Base-by-base conservation (phyloP, 2,888 invertebrate species). In the Drosophila kanekoi region DNA sequence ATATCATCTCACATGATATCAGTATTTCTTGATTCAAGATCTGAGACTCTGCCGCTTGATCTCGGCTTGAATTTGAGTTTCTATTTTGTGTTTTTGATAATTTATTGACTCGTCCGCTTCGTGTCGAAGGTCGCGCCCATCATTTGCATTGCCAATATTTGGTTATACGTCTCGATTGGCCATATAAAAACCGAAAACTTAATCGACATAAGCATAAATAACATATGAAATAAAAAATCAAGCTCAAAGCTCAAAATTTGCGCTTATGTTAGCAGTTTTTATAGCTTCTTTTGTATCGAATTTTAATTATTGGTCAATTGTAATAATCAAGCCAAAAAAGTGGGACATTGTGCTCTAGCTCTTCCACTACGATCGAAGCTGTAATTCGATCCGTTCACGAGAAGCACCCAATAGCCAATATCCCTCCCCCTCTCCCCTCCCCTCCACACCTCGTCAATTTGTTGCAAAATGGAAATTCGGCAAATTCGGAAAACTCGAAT, bases 221-320 rank as follows among this genome's bases (percentile, higher is more conserved):
- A 43, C 45, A 63, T 40, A 40, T 64, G 38, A 47, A 58, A 41
- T 11, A 13, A 38, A 16, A 53, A 23, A 28, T 32, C 13, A 64
- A 61, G 3, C 20, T 3, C 4, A 23, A 53, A 54, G 41, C 49
- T 57, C 48, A 58, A 18, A 13, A 58, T 77, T 77, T 79, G 49
- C 61, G 78, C 81, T 66, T 73, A 20, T 71, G 63, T 54, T 68
- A 70, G 85, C 83, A 81, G 52, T 69, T 44, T 58, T 40, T 23
- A 32, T 32, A 52, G n/a, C 62, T 63, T 60, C 61, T 77, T 78
- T 78, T 76, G 77, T 68, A 56, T 80, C 81, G 73, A 65, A 70
- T 85, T 83, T 81, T 69, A 74, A 72, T 75, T 72, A 83, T 85
- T 83, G 79, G 75, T 76, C 71, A 83, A 78, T 70, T 74, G 72